Percentiles rank a stretch among this genome's conserved stretches.
These are phyloP conservation scores for Otolemur crassicaudatus DNA, from an alignment of 2,797 vertebrate genomes.

Conservation along the genomic window DNA sequence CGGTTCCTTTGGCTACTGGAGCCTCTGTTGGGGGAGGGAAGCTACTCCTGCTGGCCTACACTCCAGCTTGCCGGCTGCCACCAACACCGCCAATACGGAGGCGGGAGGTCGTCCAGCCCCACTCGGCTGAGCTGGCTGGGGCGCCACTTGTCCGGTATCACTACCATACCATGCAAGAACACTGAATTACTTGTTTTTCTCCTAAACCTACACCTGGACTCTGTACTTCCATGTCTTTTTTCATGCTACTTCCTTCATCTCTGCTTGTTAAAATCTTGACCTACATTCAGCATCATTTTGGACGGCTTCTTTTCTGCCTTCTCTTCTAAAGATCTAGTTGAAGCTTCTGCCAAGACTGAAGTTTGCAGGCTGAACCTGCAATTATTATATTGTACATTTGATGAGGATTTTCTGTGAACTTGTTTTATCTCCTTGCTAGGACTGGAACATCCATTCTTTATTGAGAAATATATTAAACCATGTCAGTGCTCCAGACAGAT, in stretches of 20 bases:
- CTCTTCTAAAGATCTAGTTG: not conserved
- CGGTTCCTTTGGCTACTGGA: too few relatives aligned
- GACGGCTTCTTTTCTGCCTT: not conserved
- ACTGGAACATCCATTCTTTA: not conserved
- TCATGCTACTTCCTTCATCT: not conserved
- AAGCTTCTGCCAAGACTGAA: not conserved
- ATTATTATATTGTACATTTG: not conserved
- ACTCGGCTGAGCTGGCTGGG: too few relatives aligned
- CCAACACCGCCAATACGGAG: too few relatives aligned
- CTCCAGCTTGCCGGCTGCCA: too few relatives aligned
- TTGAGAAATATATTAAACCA: not conserved
- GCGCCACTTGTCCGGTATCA: too few relatives aligned
- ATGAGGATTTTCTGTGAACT: slow-evolving; percentile 13
- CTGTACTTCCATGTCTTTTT: not conserved
- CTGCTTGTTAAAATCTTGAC: slow-evolving; percentile 12
- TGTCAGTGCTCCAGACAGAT: not conserved
- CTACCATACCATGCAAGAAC: not conserved
- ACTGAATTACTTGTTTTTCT: not conserved
- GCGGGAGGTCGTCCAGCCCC: too few relatives aligned
- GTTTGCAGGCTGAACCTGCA: not conserved
- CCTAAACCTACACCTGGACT: not conserved
- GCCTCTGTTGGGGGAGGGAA: too few relatives aligned
- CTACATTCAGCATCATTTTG: not conserved
- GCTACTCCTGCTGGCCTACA: too few relatives aligned
- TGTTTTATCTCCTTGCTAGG: not conserved